Conservation (phyloP, 2,888 invertebrate genomes). For the Corbicula japonica region DNA sequence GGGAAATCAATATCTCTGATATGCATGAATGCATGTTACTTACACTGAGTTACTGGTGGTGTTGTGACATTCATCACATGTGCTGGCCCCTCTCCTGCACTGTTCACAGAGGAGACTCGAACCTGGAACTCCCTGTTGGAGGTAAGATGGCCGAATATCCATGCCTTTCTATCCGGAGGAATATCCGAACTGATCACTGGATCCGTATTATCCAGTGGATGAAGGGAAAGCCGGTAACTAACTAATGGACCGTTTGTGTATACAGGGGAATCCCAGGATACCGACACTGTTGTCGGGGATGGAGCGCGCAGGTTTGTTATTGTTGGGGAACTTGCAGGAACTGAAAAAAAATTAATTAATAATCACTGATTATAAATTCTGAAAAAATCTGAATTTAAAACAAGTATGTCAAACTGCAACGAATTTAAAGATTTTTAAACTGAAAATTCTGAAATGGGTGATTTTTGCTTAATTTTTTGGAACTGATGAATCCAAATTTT, state of each 20-base stretch:
- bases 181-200: conserved; percentile 71
- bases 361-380: too few species aligned
- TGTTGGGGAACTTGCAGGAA: conserved; percentile 91
- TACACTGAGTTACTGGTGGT: conserved; percentile 73
- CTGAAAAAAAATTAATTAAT: too few species aligned
- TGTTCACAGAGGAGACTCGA: conserved; percentile 76
- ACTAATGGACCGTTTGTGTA: conserved; percentile 95
- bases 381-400: too few species aligned
- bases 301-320: conserved; percentile 89
- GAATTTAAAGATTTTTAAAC: too few species aligned
- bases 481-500: too few species aligned
- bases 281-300: conserved; percentile 93
- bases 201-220: conserved; percentile 86
- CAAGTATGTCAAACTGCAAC: too few species aligned
- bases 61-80: conserved; percentile 72
- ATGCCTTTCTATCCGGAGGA: conserved; percentile 71
- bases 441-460: too few species aligned
- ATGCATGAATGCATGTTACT: conserved; percentile 18
- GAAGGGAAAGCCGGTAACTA: conserved; percentile 93
- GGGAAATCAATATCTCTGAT: background rate
- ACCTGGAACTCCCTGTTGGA: conserved; percentile 74
- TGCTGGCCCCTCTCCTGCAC: conserved; percentile 78
- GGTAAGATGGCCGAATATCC: conserved; percentile 79
- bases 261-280: conserved; percentile 95
- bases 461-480: too few species aligned